Evolutionary conservation across 2,888 invertebrate genomes (phyloP), one percentile per base, ranked within the genome.

Genomic region (Ennomos fuscantarius): DNA sequence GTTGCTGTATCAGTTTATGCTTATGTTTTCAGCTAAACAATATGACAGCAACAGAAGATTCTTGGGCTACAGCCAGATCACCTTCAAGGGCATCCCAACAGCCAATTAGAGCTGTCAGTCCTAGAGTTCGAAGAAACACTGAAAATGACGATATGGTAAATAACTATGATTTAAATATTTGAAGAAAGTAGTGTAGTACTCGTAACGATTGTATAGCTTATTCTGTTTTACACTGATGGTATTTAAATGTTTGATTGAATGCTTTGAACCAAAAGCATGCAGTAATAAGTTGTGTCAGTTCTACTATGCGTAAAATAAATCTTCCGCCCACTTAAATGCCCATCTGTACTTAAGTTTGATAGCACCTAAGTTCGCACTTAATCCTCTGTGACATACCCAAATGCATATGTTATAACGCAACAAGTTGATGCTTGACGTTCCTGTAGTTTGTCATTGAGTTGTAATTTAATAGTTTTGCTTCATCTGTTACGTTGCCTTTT

Each of bases 91-190:
- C 80, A 48, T 84, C 86, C 47, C 91, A 92, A 68, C 93, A 93
- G 69, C 93, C 89, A 2, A 87, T 93, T 6, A 82, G 90, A 68
- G 93, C 92, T 61, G 93, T 93, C 3, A 93, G 92, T 68, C 93
- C 93, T 36, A 82, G 93, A 73, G 79, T 93, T 44, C 82, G 93
- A 68, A 80, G 88, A 65, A 87, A 87, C 53, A 88, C 84, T 47
- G 91, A 91, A 72, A 84, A 73, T 42, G 89, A 91, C 24, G 90
- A 92, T 47, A 78, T 87, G 86, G 93, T 93, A 82, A 63, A 15
- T 11, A 41, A 9, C 9, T 8, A 12, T 41, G 45, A 45, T 36
- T 41, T 12, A 24, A 3, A 24, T 24, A 24, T 24, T 24, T 24
- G 24, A 24, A 6, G 24, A 24, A 24, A 24, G 24, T 24, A 24